A percentile compares a stretch with the other conserved stretches of the same genome.
These are phyloP conservation scores for Nannoperca australis DNA, from an alignment of 2,797 vertebrate genomes.

Conservation along the genomic window DNA sequence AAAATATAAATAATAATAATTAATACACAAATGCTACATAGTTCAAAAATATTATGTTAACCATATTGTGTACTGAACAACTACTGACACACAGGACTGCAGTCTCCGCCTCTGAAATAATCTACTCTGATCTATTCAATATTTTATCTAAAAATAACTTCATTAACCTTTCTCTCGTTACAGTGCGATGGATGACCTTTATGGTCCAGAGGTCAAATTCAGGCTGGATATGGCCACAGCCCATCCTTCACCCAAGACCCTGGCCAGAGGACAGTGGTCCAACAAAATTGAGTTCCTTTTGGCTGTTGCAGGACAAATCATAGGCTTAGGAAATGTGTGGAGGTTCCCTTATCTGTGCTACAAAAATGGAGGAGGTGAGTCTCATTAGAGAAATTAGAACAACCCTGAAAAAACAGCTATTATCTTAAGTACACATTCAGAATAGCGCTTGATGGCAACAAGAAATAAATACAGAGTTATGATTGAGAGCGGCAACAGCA, in stretches of 20 bases:
- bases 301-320: slow-evolving; percentile 87
- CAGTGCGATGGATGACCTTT: slow-evolving; percentile 73
- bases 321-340: slow-evolving; percentile 89
- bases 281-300: slow-evolving; percentile 87
- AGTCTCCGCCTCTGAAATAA: background rate
- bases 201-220: slow-evolving; percentile 63
- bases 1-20: background rate
- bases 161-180: background rate
- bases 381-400: background rate
- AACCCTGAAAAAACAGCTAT: background rate
- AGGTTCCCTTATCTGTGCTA: slow-evolving; percentile 89
- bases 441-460: background rate
- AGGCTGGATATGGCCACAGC: slow-evolving; percentile 46
- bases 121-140: background rate
- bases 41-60: background rate
- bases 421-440: background rate
- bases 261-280: slow-evolving; percentile 84
- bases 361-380: slow-evolving; percentile 88
- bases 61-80: background rate
- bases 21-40: background rate
- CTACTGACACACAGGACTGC: background rate
- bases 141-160: background rate
- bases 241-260: slow-evolving; percentile 28
- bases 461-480: slow-evolving; percentile 4
- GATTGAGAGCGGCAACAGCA: background rate